Conservation (phyloP, 2,797 vertebrate species). For the Spatula clypeata region DNA sequence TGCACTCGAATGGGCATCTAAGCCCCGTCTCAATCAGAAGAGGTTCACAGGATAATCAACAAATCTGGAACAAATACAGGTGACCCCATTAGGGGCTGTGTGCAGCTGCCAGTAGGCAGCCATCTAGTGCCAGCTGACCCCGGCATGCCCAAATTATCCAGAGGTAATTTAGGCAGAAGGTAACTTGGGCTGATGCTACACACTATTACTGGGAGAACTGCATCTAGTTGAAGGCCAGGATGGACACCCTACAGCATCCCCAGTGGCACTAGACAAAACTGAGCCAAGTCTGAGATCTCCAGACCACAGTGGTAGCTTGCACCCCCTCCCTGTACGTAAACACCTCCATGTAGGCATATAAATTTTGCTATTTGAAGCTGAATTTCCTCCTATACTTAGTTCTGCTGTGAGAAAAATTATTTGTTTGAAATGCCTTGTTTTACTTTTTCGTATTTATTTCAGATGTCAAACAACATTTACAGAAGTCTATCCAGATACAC, state of each 20-base stretch:
- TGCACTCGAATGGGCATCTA: neutral
- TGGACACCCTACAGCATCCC: neutral
- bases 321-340: neutral
- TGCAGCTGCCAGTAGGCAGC: neutral
- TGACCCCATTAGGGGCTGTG: fast-evolving
- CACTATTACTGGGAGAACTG: fast-evolving
- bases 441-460: neutral
- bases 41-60: neutral
- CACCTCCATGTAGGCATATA: fast-evolving
- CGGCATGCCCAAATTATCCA: neutral
- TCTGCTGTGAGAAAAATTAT: neutral
- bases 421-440: neutral
- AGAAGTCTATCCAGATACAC: neutral
- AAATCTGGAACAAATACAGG: neutral
- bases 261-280: neutral
- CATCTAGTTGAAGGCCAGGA: neutral
- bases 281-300: neutral
- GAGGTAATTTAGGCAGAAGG: neutral
- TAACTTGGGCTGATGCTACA: neutral
- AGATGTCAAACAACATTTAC: neutral
- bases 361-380: neutral
- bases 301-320: neutral
- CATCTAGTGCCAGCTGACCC: neutral
- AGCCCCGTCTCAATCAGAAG: neutral
- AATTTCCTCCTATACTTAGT: neutral